A percentile compares a stretch with the other conserved stretches of the same genome.
These are phyloP conservation scores for Drosophila peninsularis DNA, from an alignment of 2,888 invertebrate genomes.

Conservation along the genomic window DNA sequence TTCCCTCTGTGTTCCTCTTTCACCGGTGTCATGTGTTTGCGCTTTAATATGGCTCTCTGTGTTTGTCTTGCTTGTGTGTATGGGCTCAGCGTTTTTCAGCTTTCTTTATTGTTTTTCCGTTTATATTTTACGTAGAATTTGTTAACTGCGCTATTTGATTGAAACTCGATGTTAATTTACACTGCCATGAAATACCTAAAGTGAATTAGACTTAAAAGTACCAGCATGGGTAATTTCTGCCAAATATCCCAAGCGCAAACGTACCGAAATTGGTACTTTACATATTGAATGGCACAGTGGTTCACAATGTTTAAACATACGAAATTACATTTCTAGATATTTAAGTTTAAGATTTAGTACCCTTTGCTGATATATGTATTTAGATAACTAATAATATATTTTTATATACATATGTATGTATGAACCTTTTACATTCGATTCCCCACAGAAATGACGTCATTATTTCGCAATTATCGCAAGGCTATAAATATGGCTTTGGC, in stretches of 20 bases:
- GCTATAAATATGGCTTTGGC: constrained; percentile 34
- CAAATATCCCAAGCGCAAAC: not conserved
- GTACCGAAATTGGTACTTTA: not conserved
- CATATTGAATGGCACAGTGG: not conserved
- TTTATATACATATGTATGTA: no score
- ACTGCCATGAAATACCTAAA: not conserved
- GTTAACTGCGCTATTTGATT: constrained; percentile 40
- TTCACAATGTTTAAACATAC: no score
- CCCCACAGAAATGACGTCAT: not conserved
- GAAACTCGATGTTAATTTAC: not conserved
- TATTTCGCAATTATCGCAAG: constrained; percentile 42
- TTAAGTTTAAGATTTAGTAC: not conserved
- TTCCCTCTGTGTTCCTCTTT: constrained; percentile 29
- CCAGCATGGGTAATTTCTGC: not conserved
- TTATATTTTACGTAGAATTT: constrained; percentile 26
- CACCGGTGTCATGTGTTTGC: constrained; percentile 52
- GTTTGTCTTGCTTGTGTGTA: not conserved
- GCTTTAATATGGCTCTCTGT: constrained; percentile 34
- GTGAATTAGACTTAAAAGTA: not conserved
- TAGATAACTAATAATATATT: not conserved
- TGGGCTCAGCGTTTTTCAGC: constrained; percentile 10
- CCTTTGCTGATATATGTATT: no score
- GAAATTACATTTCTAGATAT: not conserved
- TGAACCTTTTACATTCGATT: not conserved
- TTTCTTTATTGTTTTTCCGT: constrained; percentile 18